Evolutionary conservation across 2,888 invertebrate species (phyloP).

Genomic region (Theretra japonica): DNA sequence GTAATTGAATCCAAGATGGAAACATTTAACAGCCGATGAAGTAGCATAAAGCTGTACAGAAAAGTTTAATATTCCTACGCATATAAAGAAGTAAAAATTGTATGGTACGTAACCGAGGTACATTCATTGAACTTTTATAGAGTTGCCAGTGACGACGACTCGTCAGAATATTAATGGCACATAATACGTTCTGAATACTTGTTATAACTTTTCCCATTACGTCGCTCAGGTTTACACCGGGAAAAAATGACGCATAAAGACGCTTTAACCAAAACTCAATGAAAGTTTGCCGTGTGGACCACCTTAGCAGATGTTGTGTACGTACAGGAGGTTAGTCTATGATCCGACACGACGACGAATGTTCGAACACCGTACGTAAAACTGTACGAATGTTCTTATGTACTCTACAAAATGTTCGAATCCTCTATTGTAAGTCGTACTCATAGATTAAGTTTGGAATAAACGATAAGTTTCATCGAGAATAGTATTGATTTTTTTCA

Average conservation of each 20-base stretch:
- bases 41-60: neutral
- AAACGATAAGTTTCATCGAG: too few species aligned
- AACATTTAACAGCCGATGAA: neutral
- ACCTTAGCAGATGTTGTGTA: conserved; percentile 39
- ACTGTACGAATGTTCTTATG: too few species aligned
- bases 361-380: too few species aligned
- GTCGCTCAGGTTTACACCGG: conserved; percentile 72
- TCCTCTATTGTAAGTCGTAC: too few species aligned
- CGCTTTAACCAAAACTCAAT: conserved; percentile 61
- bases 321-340: too few species aligned
- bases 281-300: conserved; percentile 61
- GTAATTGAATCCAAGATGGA: neutral
- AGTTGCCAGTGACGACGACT: conserved; percentile 68
- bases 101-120: conserved; percentile 52
- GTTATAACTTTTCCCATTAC: conserved; percentile 84
- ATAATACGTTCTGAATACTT: conserved; percentile 82
- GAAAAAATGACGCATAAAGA: conserved; percentile 69
- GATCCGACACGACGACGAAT: too few species aligned
- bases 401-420: too few species aligned
- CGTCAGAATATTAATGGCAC: conserved; percentile 81
- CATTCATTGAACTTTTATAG: conserved; percentile 75
- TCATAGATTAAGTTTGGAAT: too few species aligned
- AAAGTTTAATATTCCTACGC: neutral
- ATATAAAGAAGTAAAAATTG: conserved; percentile 45
- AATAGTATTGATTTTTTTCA: too few species aligned